Evolutionary conservation across 2,797 vertebrate genomes (phyloP).

Genomic region (Onychomys leucogaster): DNA sequence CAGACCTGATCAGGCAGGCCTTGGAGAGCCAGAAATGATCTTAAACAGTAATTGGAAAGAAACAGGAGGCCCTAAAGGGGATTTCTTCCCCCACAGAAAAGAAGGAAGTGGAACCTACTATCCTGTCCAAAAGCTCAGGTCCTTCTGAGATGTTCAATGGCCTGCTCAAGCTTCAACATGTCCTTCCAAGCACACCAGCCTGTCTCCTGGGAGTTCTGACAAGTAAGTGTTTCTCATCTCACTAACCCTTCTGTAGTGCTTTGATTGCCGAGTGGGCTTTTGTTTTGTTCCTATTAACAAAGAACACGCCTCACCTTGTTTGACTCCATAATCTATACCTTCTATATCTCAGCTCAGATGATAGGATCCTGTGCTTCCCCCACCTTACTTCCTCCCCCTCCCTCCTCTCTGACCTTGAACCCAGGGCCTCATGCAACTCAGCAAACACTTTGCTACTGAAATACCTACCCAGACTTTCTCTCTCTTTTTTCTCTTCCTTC

Average conservation of each 20-base stretch:
- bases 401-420: background rate
- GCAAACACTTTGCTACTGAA: background rate
- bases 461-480: background rate
- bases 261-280: background rate
- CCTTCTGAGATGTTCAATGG: background rate
- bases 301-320: background rate
- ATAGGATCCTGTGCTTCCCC: background rate
- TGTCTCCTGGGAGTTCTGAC: background rate
- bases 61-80: background rate
- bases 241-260: conserved; percentile 7
- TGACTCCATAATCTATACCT: background rate
- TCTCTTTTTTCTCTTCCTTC: background rate
- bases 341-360: background rate
- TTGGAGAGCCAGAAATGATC: background rate
- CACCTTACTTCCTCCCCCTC: background rate
- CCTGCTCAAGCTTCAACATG: background rate
- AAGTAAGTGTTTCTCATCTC: background rate
- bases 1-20: background rate
- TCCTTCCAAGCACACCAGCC: too few relatives aligned
- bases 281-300: background rate
- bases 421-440: background rate
- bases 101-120: background rate
- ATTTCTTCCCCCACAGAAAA: background rate
- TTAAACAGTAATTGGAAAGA: background rate
- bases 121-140: background rate